Evolutionary conservation across 2,888 invertebrate genomes (phyloP), one percentile per base, ranked within the genome.

Genomic region (Ophion costatus): DNA sequence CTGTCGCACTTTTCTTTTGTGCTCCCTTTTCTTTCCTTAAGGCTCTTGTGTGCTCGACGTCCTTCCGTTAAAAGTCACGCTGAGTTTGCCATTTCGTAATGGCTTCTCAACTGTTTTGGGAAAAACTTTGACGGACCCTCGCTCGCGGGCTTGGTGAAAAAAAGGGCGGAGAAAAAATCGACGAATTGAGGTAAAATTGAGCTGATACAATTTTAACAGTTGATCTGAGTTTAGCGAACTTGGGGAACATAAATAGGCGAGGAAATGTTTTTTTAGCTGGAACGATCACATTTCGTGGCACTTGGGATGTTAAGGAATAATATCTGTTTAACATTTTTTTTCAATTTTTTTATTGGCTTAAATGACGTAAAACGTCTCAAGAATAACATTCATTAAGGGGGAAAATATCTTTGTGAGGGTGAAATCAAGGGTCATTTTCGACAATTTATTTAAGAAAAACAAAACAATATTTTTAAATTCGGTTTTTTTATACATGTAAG

Each of bases 21-120:
- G 56, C 38, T 1, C 51, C n/a, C 56, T 24, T 38, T 45, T 64
- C 66, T 80, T 57, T 57, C 11, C 24, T 51, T 17, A 20, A 14
- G 38, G 29, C n/a, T 42, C 29, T 51, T 59, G 14, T 20, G 17
- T 69, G 17, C 59, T 20, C 51, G 51, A 29, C 51, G 51, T 78
- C 29, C 61, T 79, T 64, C 38, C 71, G 79, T 71, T 63, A 70
- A 79, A 79, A 71, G 71, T 79, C 79, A 79, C 79, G 71, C 71
- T 51, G 33, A 51, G 56, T 70, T 56, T 17, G 70, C 61, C 22
- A 61, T 45, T 51, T 33, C 61, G 20, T 69, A 61, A 79, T 64
- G 38, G 17, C 61, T 71, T 38, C 56, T 42, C 69, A 45, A 64
- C 45, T 20, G 29, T 70, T 79, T 51, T 33, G 73, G 38, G 20